phyloP scores from a whole-genome alignment of 2,113 vertebrate genomes.

The Uria lomvia region DNA sequence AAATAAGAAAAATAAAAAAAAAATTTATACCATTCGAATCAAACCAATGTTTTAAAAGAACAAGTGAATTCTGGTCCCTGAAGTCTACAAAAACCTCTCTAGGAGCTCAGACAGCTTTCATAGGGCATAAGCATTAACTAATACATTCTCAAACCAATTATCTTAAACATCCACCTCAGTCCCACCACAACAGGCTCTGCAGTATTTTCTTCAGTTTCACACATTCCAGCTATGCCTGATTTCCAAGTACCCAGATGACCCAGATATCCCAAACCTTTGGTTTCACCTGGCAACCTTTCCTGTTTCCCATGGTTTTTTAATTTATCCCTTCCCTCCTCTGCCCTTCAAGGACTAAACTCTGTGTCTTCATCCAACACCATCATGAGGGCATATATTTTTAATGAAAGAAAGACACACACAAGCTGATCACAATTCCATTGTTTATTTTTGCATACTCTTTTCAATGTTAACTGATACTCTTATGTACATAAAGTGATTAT shows the following conservation, averaged over 20 bases:
- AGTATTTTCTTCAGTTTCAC: background rate
- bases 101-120: background rate
- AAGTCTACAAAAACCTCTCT: background rate
- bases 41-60: background rate
- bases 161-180: background rate
- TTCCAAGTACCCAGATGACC: background rate
- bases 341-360: background rate
- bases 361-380: background rate
- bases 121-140: background rate
- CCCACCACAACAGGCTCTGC: background rate
- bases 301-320: background rate
- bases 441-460: slow-evolving; percentile 42
- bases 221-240: background rate
- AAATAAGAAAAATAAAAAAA: background rate
- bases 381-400: background rate
- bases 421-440: background rate
- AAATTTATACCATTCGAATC: background rate
- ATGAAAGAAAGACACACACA: slow-evolving; percentile 34
- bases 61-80: background rate
- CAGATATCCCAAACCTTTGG: background rate
- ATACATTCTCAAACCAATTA: background rate
- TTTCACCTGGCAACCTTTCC: background rate
- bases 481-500: background rate
- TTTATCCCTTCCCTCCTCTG: background rate
- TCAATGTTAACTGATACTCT: background rate